Base-by-base conservation (phyloP, 2,888 invertebrate species). In the Aquatica leii region DNA sequence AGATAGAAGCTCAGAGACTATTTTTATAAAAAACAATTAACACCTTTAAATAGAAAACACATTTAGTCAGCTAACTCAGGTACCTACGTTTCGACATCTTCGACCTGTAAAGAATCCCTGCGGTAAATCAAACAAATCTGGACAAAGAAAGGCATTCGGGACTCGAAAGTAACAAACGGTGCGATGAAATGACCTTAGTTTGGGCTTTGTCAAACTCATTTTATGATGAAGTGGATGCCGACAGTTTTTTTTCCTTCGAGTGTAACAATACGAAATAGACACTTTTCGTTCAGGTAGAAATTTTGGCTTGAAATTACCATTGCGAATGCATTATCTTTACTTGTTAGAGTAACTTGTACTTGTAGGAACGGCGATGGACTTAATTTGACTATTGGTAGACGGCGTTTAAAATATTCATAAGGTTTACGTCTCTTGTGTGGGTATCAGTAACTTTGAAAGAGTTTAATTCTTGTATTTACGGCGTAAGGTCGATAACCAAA, bases 361-460 rank as follows among this genome's bases (percentile, higher is more conserved):
- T 24, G 24, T 46, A 54, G n/a, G n/a, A 59, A 43, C 41, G 35
- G 9, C 34, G 34, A 14, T 61, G 67, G 64, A 64, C 61, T 48
- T 67, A 67, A 67, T 59, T 21, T 46, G 67, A 67, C 67, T 53
- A 56, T 54, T 37, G 67, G 52, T 67, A 67, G 67, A 67, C 67
- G 40, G 53, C 53, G 11, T 31, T 60, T 65, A 63, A 65, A 61
- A 61, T 65, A 65, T 65, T 65, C 65, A 65, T 57, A 54, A 53
- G 31, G 34, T 60, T 40, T 52, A 17, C 50, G 51, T 46, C 56
- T 24, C 34, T 48, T 21, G 34, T 54, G 48, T 40, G 59, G 48
- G 35, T 37, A 60, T 20, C 35, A 12, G n/a, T 24, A 9, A 43
- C 37, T 46, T 1, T 11, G n/a, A 20, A 6, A 18, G 18, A 46